Evolutionary conservation across 2,888 invertebrate genomes (phyloP), one percentile per base, ranked within the genome.

Genomic region (Drosophila glabriapex): DNA sequence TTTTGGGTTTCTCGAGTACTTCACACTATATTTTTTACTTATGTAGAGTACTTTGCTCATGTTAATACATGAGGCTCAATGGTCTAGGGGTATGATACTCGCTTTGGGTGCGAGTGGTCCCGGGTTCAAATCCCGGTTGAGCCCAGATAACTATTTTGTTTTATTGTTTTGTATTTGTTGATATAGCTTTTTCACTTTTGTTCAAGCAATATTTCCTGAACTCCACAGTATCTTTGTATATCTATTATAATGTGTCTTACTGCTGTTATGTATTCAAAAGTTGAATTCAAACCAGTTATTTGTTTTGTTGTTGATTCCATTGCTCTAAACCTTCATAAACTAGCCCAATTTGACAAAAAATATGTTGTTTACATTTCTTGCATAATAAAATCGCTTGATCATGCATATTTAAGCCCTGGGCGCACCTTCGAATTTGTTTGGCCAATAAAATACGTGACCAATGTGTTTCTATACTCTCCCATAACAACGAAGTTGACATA

Each of bases 101-200:
- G 94, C 94, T 94, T 94, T 94, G 94, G 94, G 94, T 94, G 94
- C 94, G 94, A 94, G 94, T 94, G 94, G 94, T 94, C 94, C 94
- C 94, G 94, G 94, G 94, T 94, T 94, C 94, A 94, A 94, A 94
- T 94, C 94, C 94, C 94, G 94, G 94, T 94, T 94, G 94, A 94
- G 94, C 94, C 94, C 94, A 7, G 6, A 0, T 0, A 14, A 6
- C 0, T 7, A 19, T 55, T 70, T 58, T 54, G 25, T 35, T 10
- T 53, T 53, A 12, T 41, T 43, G 14, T 22, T 28, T n/a, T 56
- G 3, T 50, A 63, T 55, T 37, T 25, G 29, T 31, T 12, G 1
- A 19, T 7, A 4, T 35, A 4, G 4, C 2, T 1, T 41, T 41
- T 4, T 4, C 4, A n/a, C 10, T 31, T 56, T 60, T 35, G 16